Conservation (phyloP, 2,113 vertebrate genomes). For the Anas platyrhynchos region DNA sequence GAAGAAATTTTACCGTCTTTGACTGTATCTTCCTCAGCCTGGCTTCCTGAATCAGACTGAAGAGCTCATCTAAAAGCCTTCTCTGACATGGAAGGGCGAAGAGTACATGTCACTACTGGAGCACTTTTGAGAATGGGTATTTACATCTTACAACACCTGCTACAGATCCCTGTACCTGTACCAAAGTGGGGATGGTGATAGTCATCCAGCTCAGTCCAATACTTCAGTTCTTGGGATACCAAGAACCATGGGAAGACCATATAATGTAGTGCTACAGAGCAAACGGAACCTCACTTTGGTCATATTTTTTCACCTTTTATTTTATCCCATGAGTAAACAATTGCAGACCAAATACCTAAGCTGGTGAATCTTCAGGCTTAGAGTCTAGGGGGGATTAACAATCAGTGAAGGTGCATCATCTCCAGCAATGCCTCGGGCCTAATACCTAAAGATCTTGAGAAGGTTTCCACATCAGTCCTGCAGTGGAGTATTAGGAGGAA, state of each 20-base stretch:
- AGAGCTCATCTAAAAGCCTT: background rate
- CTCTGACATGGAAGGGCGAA: background rate
- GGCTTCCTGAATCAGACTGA: background rate
- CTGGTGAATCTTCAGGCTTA: background rate
- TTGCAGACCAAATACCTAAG: background rate
- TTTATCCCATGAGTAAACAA: background rate
- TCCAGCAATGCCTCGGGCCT: rapidly evolving
- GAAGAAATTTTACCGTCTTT: background rate
- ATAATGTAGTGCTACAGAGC: background rate
- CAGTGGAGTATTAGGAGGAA: background rate
- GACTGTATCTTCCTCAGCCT: background rate
- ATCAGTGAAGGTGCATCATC: background rate
- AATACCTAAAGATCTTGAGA: background rate
- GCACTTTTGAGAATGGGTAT: background rate
- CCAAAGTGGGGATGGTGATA: background rate
- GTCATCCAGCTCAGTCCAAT: background rate
- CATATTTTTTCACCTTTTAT: background rate
- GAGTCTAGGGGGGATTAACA: background rate
- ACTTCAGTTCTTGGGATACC: background rate
- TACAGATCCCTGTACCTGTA: rapidly evolving
- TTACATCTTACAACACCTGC: background rate
- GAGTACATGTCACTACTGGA: background rate
- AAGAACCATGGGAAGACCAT: background rate
- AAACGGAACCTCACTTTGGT: background rate
- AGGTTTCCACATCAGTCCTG: background rate